Base-by-base conservation (phyloP, 92 coral and sea anemone species). In the Palythoa grandiflora region DNA sequence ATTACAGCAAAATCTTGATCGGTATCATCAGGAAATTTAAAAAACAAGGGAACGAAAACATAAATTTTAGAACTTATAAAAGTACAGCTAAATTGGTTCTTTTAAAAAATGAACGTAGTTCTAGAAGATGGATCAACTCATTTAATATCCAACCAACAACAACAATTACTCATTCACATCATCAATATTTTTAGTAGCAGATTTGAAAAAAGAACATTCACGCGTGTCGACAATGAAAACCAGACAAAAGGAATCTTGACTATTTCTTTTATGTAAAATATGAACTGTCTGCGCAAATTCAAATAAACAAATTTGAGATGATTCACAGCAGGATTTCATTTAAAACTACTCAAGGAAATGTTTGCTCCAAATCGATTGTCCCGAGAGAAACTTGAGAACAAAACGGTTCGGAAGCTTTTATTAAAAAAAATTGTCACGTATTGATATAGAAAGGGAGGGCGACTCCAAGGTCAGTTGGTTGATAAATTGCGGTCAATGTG, bases 291-390 rank as follows among this genome's bases (percentile, higher is more conserved):
- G 28, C 5, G 17, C 38, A 70, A 70, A 72, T 72, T 72, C 68
- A 52, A 77, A 77, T 6, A 63, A 77, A 77, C 79, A 54, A 76
- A 9, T 12, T 63, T 57, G 6, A 36, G 38, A 38, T 78, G 6
- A 57, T 78, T 15, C 83, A 47, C 83, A 78, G 71, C 83, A 78
- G 60, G 71, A 38, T 6, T 70, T 78, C 83, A 15, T 37, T 55
- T n/a, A n/a, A n/a, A 57, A 78, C 28, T 16, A 55, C 66, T 78
- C 83, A 63, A 78, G 83, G 83, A 78, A 78, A 57, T 78, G 68
- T 78, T 10, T 55, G 83, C 80, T 54, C 38, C 44, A 38, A 9
- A 10, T 11, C 35, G 6, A 78, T 53, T 78, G 83, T 11, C 19
- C 53, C 50, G 55, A 78, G 6, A 13, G 71, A 78, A 78, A 55